phyloP scores from a whole-genome alignment of 2,888 invertebrate species.

The Phymatocera aterrima region DNA sequence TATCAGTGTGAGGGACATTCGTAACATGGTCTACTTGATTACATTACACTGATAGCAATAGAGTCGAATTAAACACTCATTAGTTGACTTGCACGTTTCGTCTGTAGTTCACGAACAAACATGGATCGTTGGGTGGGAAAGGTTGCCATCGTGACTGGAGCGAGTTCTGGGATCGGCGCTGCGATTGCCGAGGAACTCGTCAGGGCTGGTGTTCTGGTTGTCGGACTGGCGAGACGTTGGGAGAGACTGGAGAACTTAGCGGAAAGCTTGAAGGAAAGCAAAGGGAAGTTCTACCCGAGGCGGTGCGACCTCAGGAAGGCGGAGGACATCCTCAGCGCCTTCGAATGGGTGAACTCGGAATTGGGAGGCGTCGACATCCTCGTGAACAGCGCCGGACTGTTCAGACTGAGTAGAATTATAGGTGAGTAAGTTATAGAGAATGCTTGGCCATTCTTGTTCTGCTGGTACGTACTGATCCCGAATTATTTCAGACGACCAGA shows the following conservation, averaged over 20 bases:
- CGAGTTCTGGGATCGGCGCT: constrained; percentile 80
- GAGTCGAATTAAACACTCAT: background rate
- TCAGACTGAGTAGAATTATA: constrained; percentile 18
- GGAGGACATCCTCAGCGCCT: constrained; percentile 57
- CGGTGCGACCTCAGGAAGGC: constrained; percentile 59
- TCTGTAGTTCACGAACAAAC: background rate
- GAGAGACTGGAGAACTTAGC: constrained; percentile 71
- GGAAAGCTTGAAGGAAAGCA: constrained; percentile 50
- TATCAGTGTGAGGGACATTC: too few species aligned
- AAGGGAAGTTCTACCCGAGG: constrained; percentile 56
- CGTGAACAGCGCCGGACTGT: constrained; percentile 59
- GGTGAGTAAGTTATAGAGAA: constrained; percentile 18
- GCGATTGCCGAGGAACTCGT: constrained; percentile 74
- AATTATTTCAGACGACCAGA: constrained; percentile 39
- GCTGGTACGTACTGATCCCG: background rate
- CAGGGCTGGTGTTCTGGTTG: constrained; percentile 76
- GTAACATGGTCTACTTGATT: too few species aligned
- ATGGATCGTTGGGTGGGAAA: constrained; percentile 76
- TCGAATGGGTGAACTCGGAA: constrained; percentile 58
- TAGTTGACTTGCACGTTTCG: background rate
- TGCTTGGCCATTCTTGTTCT: background rate
- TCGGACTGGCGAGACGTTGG: constrained; percentile 76
- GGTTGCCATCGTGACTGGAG: constrained; percentile 81
- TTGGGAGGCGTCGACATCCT: constrained; percentile 60
- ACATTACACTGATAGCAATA: background rate